Conservation (phyloP, 1,140 invertebrate genomes). For the Delia radicum region DNA sequence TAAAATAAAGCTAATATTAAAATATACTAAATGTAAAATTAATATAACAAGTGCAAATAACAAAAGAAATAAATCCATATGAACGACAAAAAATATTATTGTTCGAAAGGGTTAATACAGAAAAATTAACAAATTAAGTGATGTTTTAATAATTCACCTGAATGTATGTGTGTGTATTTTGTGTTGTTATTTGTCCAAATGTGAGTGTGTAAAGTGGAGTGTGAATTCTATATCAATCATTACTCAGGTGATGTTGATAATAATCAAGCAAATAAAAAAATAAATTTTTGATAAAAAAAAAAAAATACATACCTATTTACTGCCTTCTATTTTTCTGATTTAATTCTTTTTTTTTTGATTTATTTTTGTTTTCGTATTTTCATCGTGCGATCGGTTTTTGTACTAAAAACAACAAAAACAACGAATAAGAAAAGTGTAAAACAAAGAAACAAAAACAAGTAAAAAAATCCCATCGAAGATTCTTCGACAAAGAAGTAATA, state of each 20-base stretch:
- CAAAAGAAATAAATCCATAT: background rate
- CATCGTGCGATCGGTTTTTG: background rate
- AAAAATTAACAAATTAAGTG: background rate
- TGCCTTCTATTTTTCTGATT: too few species aligned
- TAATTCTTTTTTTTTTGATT: background rate
- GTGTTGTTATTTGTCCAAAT: background rate
- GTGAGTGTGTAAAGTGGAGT: background rate
- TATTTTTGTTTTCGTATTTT: background rate
- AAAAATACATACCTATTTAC: too few species aligned
- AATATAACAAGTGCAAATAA: background rate
- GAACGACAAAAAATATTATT: background rate
- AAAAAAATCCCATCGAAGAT: too few species aligned
- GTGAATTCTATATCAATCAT: background rate
- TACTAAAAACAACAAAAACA: background rate
- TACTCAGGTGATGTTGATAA: constrained; percentile 4
- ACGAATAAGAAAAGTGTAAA: background rate
- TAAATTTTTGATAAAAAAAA: too few species aligned
- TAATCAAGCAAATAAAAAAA: background rate
- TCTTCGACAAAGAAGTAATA: background rate
- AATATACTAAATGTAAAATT: background rate
- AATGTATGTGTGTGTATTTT: too few species aligned
- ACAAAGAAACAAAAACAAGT: background rate
- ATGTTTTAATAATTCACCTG: background rate
- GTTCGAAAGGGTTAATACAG: background rate
- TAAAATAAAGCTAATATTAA: too few species aligned